Evolutionary conservation across 2,888 invertebrate genomes (phyloP).

Genomic region (Punctoribates punctum): DNA sequence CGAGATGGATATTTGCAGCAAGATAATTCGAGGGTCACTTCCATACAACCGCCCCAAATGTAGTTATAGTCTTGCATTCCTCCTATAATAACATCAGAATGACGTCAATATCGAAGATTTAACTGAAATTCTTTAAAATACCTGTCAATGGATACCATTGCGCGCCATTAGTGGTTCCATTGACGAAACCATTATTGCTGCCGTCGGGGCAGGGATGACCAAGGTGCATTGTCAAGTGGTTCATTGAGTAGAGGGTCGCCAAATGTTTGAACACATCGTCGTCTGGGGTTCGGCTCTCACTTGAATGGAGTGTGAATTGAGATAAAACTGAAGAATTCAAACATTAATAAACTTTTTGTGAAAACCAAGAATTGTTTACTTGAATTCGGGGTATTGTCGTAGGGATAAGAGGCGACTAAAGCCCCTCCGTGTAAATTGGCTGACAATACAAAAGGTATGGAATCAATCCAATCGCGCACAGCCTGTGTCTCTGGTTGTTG

Average conservation of each 20-base stretch:
- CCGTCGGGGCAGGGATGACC: conserved; percentile 66
- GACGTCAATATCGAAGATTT: too few relatives aligned
- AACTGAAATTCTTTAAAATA: conserved; percentile 49
- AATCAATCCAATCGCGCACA: conserved; percentile 87
- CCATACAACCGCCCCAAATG: conserved; percentile 88
- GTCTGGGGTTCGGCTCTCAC: conserved; percentile 70
- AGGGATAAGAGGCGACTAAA: conserved; percentile 93
- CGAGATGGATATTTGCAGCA: conserved; percentile 90
- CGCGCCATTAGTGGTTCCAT: conserved; percentile 92
- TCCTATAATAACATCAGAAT: too few relatives aligned
- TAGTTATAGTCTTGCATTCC: conserved; percentile 95
- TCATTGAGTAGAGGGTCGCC: conserved; percentile 75
- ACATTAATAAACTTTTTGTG: neutral
- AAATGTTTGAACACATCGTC: conserved; percentile 86
- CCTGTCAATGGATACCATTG: conserved; percentile 86
- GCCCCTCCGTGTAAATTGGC: conserved; percentile 93
- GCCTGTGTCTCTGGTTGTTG: conserved; percentile 92
- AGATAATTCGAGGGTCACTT: conserved; percentile 86
- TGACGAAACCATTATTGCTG: conserved; percentile 67
- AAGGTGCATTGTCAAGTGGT: conserved; percentile 82
- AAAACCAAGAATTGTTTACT: conserved; percentile 60
- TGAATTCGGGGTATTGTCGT: conserved; percentile 89
- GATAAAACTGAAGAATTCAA: conserved; percentile 37
- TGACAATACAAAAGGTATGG: conserved; percentile 87
- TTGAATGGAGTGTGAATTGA: conserved; percentile 43